A percentile compares a stretch with the other conserved stretches of the same genome.
phyloP scores from a whole-genome alignment of 2,888 invertebrate species.

The Bursaphelenchus okinawaensis region DNA sequence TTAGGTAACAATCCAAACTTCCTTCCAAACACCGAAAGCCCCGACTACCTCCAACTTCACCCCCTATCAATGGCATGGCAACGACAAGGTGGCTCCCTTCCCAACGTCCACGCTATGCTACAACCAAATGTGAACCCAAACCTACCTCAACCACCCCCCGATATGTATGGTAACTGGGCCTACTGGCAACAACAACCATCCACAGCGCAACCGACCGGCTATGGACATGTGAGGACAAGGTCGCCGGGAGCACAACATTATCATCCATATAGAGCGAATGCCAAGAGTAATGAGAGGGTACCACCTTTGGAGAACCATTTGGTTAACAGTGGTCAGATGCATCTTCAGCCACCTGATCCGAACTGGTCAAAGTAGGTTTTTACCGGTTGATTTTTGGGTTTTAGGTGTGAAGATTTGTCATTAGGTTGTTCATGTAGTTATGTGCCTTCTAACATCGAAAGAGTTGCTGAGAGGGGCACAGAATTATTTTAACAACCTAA shows the following conservation, averaged over 20 bases:
- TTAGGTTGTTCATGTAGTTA: too few relatives aligned
- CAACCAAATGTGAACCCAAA: slow-evolving; percentile 35
- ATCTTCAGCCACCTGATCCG: slow-evolving; percentile 32
- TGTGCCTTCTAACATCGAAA: too few relatives aligned
- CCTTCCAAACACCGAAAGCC: slow-evolving; percentile 11
- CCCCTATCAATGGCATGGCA: slow-evolving; percentile 32
- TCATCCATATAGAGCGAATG: slow-evolving; percentile 27
- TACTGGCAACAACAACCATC: slow-evolving; percentile 2
- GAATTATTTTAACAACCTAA: too few relatives aligned
- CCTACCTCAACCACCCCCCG: slow-evolving; percentile 11
- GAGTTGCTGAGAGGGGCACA: too few relatives aligned
- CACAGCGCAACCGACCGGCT: neutral
- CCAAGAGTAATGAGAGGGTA: slow-evolving; percentile 19
- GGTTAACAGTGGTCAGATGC: slow-evolving; percentile 17
- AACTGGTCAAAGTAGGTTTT: slow-evolving; percentile 30
- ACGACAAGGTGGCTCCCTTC: slow-evolving; percentile 46
- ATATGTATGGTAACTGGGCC: slow-evolving; percentile 5
- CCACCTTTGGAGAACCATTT: slow-evolving; percentile 19
- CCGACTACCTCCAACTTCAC: slow-evolving; percentile 18
- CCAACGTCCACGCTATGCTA: slow-evolving; percentile 47
- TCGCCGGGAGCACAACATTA: slow-evolving; percentile 34
- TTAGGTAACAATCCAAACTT: slow-evolving; percentile 15
- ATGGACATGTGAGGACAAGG: slow-evolving; percentile 21
- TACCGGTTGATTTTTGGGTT: neutral
- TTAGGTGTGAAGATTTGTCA: too few relatives aligned